Percentiles rank a stretch among this genome's conserved stretches.
Conservation (phyloP, 1,140 invertebrate genomes). For the Copidosoma floridanum region DNA sequence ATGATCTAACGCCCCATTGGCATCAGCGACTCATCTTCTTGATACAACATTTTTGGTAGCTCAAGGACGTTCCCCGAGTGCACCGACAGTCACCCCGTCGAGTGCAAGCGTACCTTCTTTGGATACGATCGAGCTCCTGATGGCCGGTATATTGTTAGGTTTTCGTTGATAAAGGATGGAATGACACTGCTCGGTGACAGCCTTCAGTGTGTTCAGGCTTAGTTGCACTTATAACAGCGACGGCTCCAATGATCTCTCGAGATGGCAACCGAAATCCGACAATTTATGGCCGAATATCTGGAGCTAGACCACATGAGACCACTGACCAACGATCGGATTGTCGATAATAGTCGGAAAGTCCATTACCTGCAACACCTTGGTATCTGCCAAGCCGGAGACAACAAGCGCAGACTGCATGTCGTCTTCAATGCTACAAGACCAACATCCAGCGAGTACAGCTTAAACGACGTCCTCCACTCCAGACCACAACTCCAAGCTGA, state of each 20-base stretch:
- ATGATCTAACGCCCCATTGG: neutral
- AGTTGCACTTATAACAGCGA: neutral
- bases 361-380: conserved; percentile 22
- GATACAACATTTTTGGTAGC: neutral
- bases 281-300: neutral
- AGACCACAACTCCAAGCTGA: conserved; percentile 16
- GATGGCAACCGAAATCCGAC: neutral
- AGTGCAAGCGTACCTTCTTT: neutral
- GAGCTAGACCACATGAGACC: neutral
- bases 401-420: neutral
- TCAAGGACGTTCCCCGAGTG: neutral
- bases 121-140: neutral
- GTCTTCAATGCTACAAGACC: conserved; percentile 21
- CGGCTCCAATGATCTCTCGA: neutral
- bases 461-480: neutral
- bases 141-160: neutral
- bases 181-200: neutral
- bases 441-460: neutral
- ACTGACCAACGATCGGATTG: neutral
- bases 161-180: neutral
- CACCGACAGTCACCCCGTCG: neutral
- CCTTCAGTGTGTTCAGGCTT: neutral
- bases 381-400: neutral
- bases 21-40: neutral
- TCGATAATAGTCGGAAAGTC: neutral